Base-by-base conservation (phyloP, 1,140 invertebrate genomes). In the Heliothis virescens region DNA sequence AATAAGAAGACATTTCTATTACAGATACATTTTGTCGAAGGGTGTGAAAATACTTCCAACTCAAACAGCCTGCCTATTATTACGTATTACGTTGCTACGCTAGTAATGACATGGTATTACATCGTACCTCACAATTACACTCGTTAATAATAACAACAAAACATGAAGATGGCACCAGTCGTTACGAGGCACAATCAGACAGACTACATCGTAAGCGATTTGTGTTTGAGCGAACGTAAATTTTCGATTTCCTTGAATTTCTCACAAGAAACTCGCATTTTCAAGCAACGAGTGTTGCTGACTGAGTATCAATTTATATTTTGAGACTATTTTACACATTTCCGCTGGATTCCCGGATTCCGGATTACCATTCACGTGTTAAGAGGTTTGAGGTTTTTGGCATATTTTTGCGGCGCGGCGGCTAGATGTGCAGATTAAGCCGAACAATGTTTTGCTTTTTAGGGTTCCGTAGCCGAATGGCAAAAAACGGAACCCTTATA, bases 141-240 rank as follows among this genome's bases (percentile, higher is more conserved):
- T 55, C n/a, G 53, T 55, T 55, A 9, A 63, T 15, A 18, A 57
- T 15, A 34, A 41, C 29, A 41, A 63, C 60, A 41, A 63, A 7
- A 48, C 52, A 52, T 52, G n/a, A 48, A 47, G 12, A 34, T 15
- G 34, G 16, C 13, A 62, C 10, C 7, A 41, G n/a, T 47, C 34
- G n/a, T 29, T 18, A 48, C 13, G 0, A n/a, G 47, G 12, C 41
- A 18, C 62, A 48, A 65, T 65, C 62, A 65, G 16, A 13, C 34
- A 21, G 62, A 65, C 41, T 65, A 65, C 62, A 65, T 65, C 62
- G 65, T 53, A 53, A 69, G 50, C 65, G 48, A 69, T 52, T 69
- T 69, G 65, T 69, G 48, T 69, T 69, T 69, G 65, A 69, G 18
- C 65, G 50, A 69, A 69, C 50, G 65, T 69, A 69, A 69, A 69